Conservation (phyloP, 2,888 invertebrate genomes). For the Adelphocoris suturalis region DNA sequence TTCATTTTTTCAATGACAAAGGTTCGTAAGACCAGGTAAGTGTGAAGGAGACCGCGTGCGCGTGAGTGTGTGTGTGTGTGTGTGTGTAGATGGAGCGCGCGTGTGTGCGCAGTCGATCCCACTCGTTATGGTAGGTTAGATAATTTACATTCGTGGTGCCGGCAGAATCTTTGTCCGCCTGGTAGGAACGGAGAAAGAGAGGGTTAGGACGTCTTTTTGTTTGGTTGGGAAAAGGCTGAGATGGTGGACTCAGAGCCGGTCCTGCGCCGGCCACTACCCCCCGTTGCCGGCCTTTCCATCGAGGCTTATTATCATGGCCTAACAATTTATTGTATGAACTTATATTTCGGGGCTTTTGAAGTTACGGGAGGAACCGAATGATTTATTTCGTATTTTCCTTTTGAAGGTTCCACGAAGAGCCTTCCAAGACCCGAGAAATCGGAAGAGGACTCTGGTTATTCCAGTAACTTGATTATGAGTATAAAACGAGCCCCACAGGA, state of each 20-base stretch:
- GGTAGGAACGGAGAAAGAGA: conserved; percentile 47
- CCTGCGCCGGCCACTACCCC: conserved; percentile 12
- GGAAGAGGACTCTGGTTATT: background rate
- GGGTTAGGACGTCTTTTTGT: conserved; percentile 35
- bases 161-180: conserved; percentile 62
- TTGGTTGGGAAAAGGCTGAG: conserved; percentile 28
- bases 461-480: background rate
- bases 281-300: background rate
- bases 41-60: background rate
- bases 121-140: conserved; percentile 64
- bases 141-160: conserved; percentile 64
- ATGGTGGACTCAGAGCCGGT: conserved; percentile 38
- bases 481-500: background rate
- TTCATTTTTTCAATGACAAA: conserved; percentile 54
- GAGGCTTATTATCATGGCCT: conserved; percentile 35
- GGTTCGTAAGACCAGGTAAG: conserved; percentile 46
- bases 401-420: background rate
- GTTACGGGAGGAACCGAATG: background rate
- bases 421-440: background rate
- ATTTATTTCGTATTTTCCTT: conserved; percentile 29
- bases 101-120: conserved; percentile 56
- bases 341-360: conserved; percentile 46
- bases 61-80: background rate
- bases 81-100: background rate
- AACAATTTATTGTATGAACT: conserved; percentile 42